Conservation (phyloP, 2,113 vertebrate genomes). For the Sylvicapra grimmia region DNA sequence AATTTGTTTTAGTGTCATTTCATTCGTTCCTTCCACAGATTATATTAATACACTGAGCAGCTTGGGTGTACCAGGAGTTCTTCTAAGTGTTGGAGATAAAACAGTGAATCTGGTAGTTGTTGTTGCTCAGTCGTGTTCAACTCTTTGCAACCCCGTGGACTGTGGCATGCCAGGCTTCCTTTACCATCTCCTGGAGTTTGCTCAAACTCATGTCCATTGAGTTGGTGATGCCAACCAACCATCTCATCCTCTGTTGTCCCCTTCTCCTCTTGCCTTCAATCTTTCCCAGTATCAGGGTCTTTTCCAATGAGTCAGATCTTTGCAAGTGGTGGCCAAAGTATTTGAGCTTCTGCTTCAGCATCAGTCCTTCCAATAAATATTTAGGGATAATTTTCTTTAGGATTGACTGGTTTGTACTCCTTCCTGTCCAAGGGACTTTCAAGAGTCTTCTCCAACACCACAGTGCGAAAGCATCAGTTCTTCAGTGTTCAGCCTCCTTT, state of each 20-base stretch:
- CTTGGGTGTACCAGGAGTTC: neutral
- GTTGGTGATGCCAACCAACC: neutral
- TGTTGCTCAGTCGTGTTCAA: neutral
- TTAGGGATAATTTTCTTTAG: neutral
- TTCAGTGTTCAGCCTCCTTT: neutral
- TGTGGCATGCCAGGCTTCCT: neutral
- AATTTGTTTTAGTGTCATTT: neutral
- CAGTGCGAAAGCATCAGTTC: fast-evolving
- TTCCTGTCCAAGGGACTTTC: neutral
- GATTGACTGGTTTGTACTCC: neutral
- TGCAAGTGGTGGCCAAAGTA: neutral
- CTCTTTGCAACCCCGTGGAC: neutral
- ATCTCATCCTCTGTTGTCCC: neutral
- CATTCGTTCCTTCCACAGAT: neutral
- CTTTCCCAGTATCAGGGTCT: neutral
- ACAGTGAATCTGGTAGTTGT: neutral
- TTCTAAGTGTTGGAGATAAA: neutral
- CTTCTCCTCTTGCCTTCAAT: neutral
- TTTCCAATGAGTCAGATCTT: neutral
- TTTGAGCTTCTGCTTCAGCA: neutral
- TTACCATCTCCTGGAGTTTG: neutral
- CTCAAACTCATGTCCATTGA: neutral
- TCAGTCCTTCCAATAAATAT: neutral
- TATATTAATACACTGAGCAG: neutral
- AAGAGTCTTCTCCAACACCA: neutral